phyloP scores from a whole-genome alignment of 2,113 vertebrate species.

The Telmatochromis bifrenatus region DNA sequence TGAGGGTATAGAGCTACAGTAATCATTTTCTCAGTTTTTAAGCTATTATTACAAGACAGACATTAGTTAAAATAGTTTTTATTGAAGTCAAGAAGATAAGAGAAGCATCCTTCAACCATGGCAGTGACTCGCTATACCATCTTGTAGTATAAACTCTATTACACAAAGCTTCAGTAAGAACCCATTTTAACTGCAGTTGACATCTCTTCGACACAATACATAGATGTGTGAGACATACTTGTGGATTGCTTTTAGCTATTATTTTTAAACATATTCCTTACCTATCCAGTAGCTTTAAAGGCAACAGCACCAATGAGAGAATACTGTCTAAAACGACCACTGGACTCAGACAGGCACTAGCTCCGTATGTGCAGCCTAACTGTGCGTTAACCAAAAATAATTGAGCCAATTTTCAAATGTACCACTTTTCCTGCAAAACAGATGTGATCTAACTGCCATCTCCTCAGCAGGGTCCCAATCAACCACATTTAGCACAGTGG shows the following conservation, averaged over 20 bases:
- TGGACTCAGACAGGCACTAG: background rate
- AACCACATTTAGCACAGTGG: background rate
- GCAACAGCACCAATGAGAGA: background rate
- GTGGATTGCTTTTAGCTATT: background rate
- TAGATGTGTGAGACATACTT: background rate
- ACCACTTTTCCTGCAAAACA: background rate
- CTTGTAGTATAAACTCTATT: background rate
- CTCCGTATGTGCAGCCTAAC: background rate
- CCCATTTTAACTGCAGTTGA: background rate
- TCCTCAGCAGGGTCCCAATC: background rate
- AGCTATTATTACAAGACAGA: background rate
- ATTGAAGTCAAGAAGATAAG: background rate
- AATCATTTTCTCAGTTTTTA: background rate
- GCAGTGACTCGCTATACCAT: background rate
- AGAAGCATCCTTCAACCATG: background rate
- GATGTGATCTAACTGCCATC: background rate
- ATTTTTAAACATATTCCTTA: background rate
- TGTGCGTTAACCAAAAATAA: background rate
- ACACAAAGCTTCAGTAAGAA: background rate
- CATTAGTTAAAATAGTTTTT: background rate
- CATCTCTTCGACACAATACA: background rate
- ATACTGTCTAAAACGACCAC: background rate
- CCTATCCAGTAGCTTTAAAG: background rate
- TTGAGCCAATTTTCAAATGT: slow-evolving; percentile 6
- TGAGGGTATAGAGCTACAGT: background rate